A percentile compares a stretch with the other conserved stretches of the same genome.
These are phyloP conservation scores for Hypothenemus hampei DNA, from an alignment of 1,140 invertebrate species.

Conservation along the genomic window DNA sequence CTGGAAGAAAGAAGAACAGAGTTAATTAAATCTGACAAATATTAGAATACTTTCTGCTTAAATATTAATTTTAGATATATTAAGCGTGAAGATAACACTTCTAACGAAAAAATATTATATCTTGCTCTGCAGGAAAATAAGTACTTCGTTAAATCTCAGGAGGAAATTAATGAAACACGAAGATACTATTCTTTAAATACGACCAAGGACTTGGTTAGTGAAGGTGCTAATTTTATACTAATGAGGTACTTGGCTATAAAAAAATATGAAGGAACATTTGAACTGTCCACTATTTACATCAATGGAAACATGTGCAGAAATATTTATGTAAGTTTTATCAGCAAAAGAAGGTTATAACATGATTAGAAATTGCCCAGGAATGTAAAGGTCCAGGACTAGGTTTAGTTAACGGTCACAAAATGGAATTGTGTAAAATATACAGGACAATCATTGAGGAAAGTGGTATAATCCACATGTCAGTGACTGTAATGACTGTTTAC, in stretches of 20 bases:
- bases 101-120: slow-evolving; percentile 31
- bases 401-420: slow-evolving; percentile 46
- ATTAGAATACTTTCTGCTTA: not conserved
- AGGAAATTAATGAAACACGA: slow-evolving; percentile 46
- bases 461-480: slow-evolving; percentile 48
- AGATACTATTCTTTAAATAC: slow-evolving; percentile 48
- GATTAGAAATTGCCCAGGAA: slow-evolving; percentile 30
- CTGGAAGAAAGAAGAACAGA: slow-evolving; percentile 54
- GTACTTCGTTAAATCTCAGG: slow-evolving; percentile 39
- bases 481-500: slow-evolving; percentile 48
- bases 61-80: slow-evolving; percentile 16
- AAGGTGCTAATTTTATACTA: slow-evolving; percentile 56
- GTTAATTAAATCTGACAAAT: slow-evolving; percentile 37
- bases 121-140: slow-evolving; percentile 31
- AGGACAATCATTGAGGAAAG: slow-evolving; percentile 52
- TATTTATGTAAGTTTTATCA: slow-evolving; percentile 51
- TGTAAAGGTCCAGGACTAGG: slow-evolving; percentile 47
- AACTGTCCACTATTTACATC: slow-evolving; percentile 52
- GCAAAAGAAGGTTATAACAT: not conserved
- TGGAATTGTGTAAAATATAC: slow-evolving; percentile 51
- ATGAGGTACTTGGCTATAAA: slow-evolving; percentile 54
- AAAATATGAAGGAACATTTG: slow-evolving; percentile 51
- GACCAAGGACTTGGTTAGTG: slow-evolving; percentile 50
- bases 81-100: slow-evolving; percentile 3
- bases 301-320: slow-evolving; percentile 53